Conservation (phyloP, 1,140 invertebrate species). For the Polypedilum pembai region DNA sequence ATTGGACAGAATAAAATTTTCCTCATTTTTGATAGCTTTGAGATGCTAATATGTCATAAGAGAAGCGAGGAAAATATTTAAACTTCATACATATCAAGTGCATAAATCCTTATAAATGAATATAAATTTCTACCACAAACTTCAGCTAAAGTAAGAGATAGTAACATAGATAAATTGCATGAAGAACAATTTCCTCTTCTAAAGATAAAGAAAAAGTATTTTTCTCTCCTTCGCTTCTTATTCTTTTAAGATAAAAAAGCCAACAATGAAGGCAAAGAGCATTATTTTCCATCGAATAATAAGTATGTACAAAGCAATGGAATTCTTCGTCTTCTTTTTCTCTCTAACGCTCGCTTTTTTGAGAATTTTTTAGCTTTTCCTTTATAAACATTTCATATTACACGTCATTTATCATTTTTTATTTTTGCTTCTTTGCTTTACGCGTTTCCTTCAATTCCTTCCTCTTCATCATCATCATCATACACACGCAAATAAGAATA, state of each 20-base stretch:
- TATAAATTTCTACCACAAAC: neutral
- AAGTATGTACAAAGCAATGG: slow-evolving; percentile 16
- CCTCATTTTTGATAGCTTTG: no score
- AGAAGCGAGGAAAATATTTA: no score
- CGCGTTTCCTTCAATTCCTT: neutral
- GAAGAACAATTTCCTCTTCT: slow-evolving; percentile 4
- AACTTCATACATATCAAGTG: no score
- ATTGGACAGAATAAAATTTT: no score
- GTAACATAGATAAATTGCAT: neutral
- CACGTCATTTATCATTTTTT: slow-evolving; percentile 27
- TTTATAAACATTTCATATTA: slow-evolving; percentile 28
- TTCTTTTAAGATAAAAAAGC: neutral
- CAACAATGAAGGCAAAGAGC: neutral
- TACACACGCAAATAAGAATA: no score
- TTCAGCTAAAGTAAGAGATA: neutral
- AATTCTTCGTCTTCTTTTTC: neutral
- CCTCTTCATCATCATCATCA: neutral
- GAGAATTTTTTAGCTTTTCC: neutral
- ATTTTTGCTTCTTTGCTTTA: neutral
- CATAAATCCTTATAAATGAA: slow-evolving; percentile 8
- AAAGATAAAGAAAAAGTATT: slow-evolving; percentile 1
- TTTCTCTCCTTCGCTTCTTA: no score
- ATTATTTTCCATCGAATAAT: slow-evolving; percentile 19
- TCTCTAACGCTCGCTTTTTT: no score
- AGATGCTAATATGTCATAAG: no score